These are phyloP conservation scores for Amitus sp. DNA, from an alignment of 2,888 invertebrate genomes.

Conservation along the genomic window DNA sequence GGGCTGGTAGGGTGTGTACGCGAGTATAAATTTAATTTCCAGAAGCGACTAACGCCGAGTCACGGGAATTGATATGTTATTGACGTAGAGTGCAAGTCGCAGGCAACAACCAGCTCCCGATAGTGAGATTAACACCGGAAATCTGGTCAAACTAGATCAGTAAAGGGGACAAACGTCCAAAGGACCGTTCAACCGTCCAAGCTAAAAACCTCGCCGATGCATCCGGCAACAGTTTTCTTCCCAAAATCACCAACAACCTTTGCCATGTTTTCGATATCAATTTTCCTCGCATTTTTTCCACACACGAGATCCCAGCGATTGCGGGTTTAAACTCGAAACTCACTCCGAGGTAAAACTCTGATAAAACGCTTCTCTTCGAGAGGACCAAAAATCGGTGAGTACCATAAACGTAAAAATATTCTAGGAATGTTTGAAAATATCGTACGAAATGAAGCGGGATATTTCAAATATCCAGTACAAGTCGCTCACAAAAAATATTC, in stretches of 20 bases:
- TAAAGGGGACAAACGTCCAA: neutral
- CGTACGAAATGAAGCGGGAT: too few relatives aligned
- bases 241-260: neutral
- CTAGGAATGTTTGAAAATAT: too few relatives aligned
- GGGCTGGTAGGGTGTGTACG: too few relatives aligned
- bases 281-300: neutral
- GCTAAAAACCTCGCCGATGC: neutral
- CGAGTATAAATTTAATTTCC: too few relatives aligned
- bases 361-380: too few relatives aligned
- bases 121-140: neutral
- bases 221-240: neutral
- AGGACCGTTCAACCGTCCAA: constrained; percentile 8
- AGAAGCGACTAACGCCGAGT: neutral
- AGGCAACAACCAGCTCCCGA: neutral
- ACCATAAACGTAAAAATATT: too few relatives aligned
- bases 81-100: neutral
- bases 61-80: neutral
- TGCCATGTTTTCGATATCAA: neutral
- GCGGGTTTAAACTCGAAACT: too few relatives aligned
- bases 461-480: too few relatives aligned
- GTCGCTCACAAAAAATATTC: too few relatives aligned
- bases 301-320: neutral
- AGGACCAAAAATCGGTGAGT: too few relatives aligned
- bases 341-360: too few relatives aligned
- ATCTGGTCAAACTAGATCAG: neutral